Evolutionary conservation across 2,888 invertebrate species (phyloP), one percentile per base, ranked within the genome.

Genomic region (Proisotoma minuta): DNA sequence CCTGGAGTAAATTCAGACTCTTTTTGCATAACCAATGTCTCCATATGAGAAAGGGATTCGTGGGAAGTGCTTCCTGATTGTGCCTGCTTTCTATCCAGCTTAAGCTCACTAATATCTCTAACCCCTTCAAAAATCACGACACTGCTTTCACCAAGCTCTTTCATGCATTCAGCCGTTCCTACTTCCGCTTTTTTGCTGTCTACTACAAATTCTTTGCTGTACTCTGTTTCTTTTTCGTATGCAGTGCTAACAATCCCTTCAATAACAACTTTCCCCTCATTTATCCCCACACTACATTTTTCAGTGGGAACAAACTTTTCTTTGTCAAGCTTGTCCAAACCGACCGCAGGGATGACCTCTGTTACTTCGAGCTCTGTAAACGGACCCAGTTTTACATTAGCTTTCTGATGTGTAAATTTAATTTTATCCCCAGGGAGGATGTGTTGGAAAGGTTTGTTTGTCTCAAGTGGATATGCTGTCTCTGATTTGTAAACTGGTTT

Each of bases 241-340:
- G 20, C 5, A 4, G 4, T 15, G 18, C 18, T 43, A 20, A 12
- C 18, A 4, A 5, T 5, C 5, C 18, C 20, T 4, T 12, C 10
- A 5, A 5, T 4, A 4, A 12, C 10, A 43, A 5, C 4, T 43
- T 12, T 5, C 4, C 47, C 47, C 18, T 57, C 47, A 3, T 26
- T 47, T 15, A 57, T 27, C 29, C 83, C 5, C 5, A 4, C 10
- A 4, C 18, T 2, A 89, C 89, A 10, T 84, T 81, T 82, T 89
- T n/a, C 89, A 1, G 89, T 89, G 0, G 89, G 86, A 1, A 89
- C 88, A 75, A 89, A 86, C 54, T 87, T 77, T 78, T 89, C 87
- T 2, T 89, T 88, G 75, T 87, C 84, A 75, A 87, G 88, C 78
- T 88, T 88, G 15, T 85, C 86, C 8, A 88, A 86, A 76, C 86